Evolutionary conservation across 2,888 invertebrate genomes (phyloP).

Genomic region (Drosophila suboccidentalis): DNA sequence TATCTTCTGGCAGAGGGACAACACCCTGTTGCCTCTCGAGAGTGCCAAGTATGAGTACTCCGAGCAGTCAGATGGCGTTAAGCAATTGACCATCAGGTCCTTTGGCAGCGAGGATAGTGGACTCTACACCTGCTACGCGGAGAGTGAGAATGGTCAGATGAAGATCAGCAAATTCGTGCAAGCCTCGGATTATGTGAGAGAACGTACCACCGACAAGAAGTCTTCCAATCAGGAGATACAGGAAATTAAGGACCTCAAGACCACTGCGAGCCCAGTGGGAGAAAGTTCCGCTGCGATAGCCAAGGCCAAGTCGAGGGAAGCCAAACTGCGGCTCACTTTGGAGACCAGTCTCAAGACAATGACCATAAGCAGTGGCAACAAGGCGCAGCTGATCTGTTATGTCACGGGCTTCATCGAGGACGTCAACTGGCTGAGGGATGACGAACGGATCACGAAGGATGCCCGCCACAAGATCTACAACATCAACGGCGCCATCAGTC

Average conservation of each 20-base stretch:
- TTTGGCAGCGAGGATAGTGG: slow-evolving; percentile 90
- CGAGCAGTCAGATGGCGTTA: slow-evolving; percentile 89
- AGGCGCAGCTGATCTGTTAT: slow-evolving; percentile 92
- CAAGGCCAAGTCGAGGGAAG: slow-evolving; percentile 84
- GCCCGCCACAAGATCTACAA: slow-evolving; percentile 83
- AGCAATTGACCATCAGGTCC: slow-evolving; percentile 88
- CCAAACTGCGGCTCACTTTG: slow-evolving; percentile 90
- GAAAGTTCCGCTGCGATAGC: slow-evolving; percentile 38
- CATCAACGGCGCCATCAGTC: slow-evolving; percentile 89
- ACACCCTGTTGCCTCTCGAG: slow-evolving; percentile 88
- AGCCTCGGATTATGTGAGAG: slow-evolving; percentile 80
- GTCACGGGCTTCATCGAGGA: slow-evolving; percentile 90
- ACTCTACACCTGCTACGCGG: slow-evolving; percentile 91
- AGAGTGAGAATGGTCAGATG: slow-evolving; percentile 88
- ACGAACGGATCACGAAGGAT: slow-evolving; percentile 87
- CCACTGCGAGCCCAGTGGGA: slow-evolving; percentile 52
- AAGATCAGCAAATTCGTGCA: slow-evolving; percentile 84
- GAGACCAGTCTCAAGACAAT: slow-evolving; percentile 91
- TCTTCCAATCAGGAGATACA: slow-evolving; percentile 45
- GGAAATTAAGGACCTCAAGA: slow-evolving; percentile 42
- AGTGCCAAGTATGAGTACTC: slow-evolving; percentile 88
- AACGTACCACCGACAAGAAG: slow-evolving; percentile 64
- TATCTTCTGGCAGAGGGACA: slow-evolving; percentile 89
- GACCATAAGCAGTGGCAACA: slow-evolving; percentile 90
- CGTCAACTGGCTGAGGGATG: slow-evolving; percentile 91